Evolutionary conservation across 1,140 invertebrate genomes (phyloP), one percentile per base, ranked within the genome.

Genomic region (Nebria ingens): DNA sequence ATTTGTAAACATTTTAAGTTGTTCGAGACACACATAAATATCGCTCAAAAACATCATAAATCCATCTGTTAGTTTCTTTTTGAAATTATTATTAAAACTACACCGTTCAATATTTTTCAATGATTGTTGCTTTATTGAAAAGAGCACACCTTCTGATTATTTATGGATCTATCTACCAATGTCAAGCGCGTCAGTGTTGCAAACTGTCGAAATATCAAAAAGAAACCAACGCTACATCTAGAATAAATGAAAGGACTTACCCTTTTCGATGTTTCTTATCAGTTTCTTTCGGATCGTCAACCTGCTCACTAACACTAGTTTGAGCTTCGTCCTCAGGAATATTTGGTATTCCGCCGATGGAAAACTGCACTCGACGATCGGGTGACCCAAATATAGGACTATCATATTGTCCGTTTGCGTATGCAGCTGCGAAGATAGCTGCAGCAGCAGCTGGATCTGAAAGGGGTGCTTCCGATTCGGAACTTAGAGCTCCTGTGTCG

Each of bases 311-410:
- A 34, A 34, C n/a, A 9, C 6, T 34, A 9, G 25, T 6, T 17
- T 9, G 50, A 11, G 17, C 62, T 19, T 61, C 58, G 12, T 58
- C 55, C 53, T 65, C 64, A 34, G 63, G 62, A 2, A 58, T 58
- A 42, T 65, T 61, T 19, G 40, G 20, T 34, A 61, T 61, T 19
- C 62, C 61, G 58, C 61, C 63, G 51, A 65, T 64, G 25, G 61
- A 50, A 61, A 71, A 72, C 49, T 71, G 70, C 20, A 72, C 71
- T 52, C 68, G 66, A 53, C 64, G 64, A 21, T 71, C 70, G 2
- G 67, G 65, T 4, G 64, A 65, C 22, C 53, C 21, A 9, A 21
- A 51, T 13, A 20, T 21, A 13, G 50, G 50, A 51, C 50, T 51
- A 13, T 51, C 50, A 21, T 13, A n/a, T n/a, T n/a, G n/a, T n/a